Evolutionary conservation across 1,140 invertebrate species (phyloP).

Genomic region (Odontomachus brunneus): DNA sequence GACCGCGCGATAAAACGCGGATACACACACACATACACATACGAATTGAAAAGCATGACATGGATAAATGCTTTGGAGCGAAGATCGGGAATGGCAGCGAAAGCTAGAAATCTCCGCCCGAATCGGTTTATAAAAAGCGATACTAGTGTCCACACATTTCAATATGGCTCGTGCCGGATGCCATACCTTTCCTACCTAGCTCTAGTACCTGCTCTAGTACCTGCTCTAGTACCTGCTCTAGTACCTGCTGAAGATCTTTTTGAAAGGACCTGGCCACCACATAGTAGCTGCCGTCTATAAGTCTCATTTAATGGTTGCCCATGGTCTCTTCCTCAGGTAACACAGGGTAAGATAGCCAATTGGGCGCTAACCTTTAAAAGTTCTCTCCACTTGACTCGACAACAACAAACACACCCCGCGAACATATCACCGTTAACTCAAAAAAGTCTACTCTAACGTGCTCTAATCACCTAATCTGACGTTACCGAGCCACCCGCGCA

Average conservation of each 20-base stretch:
- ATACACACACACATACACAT: background rate
- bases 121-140: background rate
- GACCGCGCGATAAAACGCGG: too few species aligned
- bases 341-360: slow-evolving; percentile 71
- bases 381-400: slow-evolving; percentile 76
- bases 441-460: too few species aligned
- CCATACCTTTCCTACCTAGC: too few species aligned
- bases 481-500: too few species aligned
- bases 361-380: slow-evolving; percentile 75
- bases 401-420: slow-evolving; percentile 57
- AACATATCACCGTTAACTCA: background rate
- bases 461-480: too few species aligned
- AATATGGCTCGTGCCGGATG: slow-evolving; percentile 73
- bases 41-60: too few species aligned
- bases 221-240: too few species aligned
- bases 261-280: slow-evolving; percentile 65
- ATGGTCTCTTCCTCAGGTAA: slow-evolving; percentile 69
- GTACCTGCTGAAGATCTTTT: slow-evolving; percentile 71
- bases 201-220: too few species aligned
- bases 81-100: background rate
- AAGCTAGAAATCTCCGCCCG: background rate
- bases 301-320: slow-evolving; percentile 68
- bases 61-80: too few species aligned
- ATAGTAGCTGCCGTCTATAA: slow-evolving; percentile 70
- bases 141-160: background rate